Conservation (phyloP, 2,888 invertebrate species). For the Dryococelus australis region DNA sequence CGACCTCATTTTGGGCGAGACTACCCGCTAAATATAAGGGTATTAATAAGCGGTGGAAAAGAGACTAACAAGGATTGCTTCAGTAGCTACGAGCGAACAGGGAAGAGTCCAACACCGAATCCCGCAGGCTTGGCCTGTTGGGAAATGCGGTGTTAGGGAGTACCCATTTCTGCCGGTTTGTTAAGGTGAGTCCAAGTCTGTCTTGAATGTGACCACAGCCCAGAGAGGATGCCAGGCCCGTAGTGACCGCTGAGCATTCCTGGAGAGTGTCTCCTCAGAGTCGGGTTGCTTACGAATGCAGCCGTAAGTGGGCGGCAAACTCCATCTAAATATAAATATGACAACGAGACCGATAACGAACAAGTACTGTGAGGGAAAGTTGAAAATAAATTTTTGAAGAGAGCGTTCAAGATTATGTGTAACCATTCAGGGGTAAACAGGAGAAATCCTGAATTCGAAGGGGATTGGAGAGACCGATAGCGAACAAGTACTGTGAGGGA, state of each 20-base stretch:
- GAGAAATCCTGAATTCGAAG: constrained; percentile 38
- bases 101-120: too few species aligned
- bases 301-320: constrained; percentile 69
- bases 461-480: constrained; percentile 67
- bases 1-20: too few species aligned
- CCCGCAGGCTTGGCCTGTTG: not conserved
- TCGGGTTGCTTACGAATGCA: constrained; percentile 70
- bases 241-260: not conserved
- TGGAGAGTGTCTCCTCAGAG: constrained; percentile 57
- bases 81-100: too few species aligned
- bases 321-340: too few species aligned
- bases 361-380: constrained; percentile 76
- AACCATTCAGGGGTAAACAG: constrained; percentile 63
- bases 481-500: constrained; percentile 73
- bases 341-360: constrained; percentile 73
- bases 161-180: constrained; percentile 30
- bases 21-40: too few species aligned
- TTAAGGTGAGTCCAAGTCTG: constrained; percentile 60
- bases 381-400: constrained; percentile 76
- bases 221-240: constrained; percentile 21
- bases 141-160: constrained; percentile 21
- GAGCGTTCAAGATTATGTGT: constrained; percentile 64
- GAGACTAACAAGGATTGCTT: too few species aligned
- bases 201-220: constrained; percentile 17
- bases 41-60: too few species aligned